Evolutionary conservation across 2,113 vertebrate genomes (phyloP).

Genomic region (Pseudorectes ferrugineus): DNA sequence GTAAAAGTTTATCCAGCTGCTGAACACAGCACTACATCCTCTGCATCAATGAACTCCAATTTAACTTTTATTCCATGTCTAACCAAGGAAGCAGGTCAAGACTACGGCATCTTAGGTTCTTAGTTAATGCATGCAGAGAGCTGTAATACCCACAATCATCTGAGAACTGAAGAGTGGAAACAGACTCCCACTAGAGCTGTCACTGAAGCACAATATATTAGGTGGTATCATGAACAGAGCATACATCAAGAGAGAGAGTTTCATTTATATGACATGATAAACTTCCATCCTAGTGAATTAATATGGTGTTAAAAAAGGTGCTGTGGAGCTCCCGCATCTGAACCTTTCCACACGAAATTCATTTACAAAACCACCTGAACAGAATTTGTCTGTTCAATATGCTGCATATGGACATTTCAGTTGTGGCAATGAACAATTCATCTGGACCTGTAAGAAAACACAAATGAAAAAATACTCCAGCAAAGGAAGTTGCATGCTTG

Average conservation of each 20-base stretch:
- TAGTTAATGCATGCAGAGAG: not conserved
- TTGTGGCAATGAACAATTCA: not conserved
- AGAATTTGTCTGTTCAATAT: not conserved
- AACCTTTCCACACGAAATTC: not conserved
- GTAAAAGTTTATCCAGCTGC: not conserved
- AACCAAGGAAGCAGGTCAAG: not conserved
- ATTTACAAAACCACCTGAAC: not conserved
- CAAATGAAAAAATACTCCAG: not conserved
- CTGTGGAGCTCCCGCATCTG: not conserved
- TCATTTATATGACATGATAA: not conserved
- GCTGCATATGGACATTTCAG: not conserved
- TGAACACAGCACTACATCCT: not conserved
- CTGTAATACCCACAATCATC: not conserved
- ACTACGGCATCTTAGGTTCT: not conserved
- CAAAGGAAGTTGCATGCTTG: not conserved
- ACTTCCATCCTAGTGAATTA: not conserved
- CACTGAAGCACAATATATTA: not conserved
- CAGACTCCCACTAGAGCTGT: not conserved
- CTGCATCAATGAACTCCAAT: not conserved
- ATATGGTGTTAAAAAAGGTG: not conserved
- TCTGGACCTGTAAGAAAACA: not conserved
- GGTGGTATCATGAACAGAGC: not conserved
- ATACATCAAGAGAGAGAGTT: not conserved
- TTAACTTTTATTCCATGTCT: not conserved
- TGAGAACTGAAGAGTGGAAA: not conserved